Evolutionary conservation across 2,888 invertebrate species (phyloP), one percentile per base, ranked within the genome.

Genomic region (Noctua pronuba): DNA sequence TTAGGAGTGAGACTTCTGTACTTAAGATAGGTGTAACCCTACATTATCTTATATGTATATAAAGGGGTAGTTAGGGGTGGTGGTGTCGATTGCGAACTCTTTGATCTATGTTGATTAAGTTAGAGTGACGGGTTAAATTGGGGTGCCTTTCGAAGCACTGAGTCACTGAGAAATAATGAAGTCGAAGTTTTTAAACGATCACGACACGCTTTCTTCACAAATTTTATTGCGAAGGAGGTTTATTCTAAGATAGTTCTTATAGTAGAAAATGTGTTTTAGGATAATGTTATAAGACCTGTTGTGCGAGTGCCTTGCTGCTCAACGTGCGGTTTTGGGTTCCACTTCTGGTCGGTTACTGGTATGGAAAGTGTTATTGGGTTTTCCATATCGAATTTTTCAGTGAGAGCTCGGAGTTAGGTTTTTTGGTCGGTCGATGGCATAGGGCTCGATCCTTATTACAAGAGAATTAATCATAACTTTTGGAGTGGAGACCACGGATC

Each of bases 91-190:
- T 44, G 44, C 65, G 1, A 79, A 76, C 75, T 79, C 82, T 79
- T 84, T 84, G 84, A 84, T 84, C 84, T 79, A 65, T 49, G 70
- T 73, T 72, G 74, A 84, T 82, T 79, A 70, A 75, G 62, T 77
- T 74, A 55, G 41, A 77, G 60, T 60, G 62, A 24, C 31, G 46
- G 69, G 41, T 55, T 31, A 64, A 77, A 80, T 83, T 74, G 69
- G 65, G 66, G 60, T 64, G 41, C 18, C 44, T 58, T 46, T 62
- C 8, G 16, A 70, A 70, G 18, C 13, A 18, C 11, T n/a, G 31
- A 41, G 35, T 44, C 8, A 38, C 28, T 62, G 44, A 65, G n/a
- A 74, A 70, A 31, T 70, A 73, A 74, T 71, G 21, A 44, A 49
- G 62, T 18, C 7, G 6, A 44, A 18, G 78, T 58, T 60, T 60